Evolutionary conservation across 1,140 invertebrate species (phyloP).

Genomic region (Anastrepha ludens): DNA sequence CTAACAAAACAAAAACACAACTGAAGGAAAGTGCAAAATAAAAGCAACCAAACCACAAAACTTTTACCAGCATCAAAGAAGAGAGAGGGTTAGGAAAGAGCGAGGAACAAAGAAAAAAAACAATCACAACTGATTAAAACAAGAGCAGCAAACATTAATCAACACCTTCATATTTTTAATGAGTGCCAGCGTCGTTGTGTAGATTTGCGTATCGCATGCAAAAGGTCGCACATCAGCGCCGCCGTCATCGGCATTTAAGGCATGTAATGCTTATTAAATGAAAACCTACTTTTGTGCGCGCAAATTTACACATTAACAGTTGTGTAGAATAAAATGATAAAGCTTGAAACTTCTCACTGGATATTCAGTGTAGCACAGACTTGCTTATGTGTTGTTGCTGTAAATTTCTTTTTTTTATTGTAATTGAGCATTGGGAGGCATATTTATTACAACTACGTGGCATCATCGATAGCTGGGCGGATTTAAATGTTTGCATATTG

Average conservation of each 20-base stretch:
- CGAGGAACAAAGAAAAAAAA: not conserved
- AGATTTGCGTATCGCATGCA: not conserved
- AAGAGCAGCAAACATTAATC: not conserved
- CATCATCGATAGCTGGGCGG: no score
- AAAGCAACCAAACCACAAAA: not conserved
- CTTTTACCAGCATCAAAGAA: not conserved
- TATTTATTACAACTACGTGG: no score
- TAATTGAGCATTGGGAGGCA: no score
- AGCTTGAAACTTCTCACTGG: no score
- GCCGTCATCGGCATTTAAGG: conserved; percentile 20
- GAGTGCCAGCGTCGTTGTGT: not conserved
- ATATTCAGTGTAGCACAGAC: not conserved
- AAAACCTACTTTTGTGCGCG: not conserved
- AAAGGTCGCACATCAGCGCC: not conserved
- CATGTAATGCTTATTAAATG: not conserved
- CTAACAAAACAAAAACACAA: not conserved
- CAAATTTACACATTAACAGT: not conserved
- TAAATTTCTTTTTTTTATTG: no score
- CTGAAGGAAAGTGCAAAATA: not conserved
- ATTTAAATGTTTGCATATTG: no score
- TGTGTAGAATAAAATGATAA: no score
- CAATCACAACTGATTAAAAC: not conserved
- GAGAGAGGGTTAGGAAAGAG: not conserved
- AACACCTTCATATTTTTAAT: not conserved
- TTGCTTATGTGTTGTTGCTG: not conserved